Evolutionary conservation across 2,888 invertebrate species (phyloP).

Genomic region (Eurytoma adleriae): DNA sequence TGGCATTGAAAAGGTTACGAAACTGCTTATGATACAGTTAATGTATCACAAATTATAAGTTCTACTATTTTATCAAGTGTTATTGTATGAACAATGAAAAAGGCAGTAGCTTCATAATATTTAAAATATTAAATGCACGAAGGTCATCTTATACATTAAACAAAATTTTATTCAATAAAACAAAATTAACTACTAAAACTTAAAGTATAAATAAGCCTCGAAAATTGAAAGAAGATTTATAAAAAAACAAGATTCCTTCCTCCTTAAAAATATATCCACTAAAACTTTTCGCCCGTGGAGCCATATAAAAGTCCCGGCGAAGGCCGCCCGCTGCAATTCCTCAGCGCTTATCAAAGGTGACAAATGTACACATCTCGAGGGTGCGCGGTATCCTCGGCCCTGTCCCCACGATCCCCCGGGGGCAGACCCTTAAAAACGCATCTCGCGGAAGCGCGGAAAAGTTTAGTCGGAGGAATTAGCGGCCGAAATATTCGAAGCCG

Average conservation of each 20-base stretch:
- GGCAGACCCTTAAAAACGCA: conserved; percentile 42
- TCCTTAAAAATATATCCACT: neutral
- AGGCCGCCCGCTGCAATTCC: conserved; percentile 5
- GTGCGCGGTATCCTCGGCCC: neutral
- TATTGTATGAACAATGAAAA: no score
- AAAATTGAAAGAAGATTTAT: neutral
- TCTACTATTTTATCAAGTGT: no score
- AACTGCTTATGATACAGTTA: no score
- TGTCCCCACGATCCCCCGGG: neutral
- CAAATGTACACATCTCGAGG: conserved; percentile 30
- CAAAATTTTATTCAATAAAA: no score
- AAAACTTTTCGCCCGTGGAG: neutral
- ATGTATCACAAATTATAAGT: no score
- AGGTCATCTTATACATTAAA: no score
- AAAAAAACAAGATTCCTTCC: neutral
- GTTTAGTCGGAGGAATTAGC: conserved; percentile 39
- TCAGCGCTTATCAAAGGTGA: conserved; percentile 39
- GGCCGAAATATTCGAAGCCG: conserved; percentile 32
- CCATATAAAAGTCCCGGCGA: neutral
- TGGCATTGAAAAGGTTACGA: no score
- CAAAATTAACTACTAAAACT: no score
- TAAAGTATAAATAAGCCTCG: neutral
- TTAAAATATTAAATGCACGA: no score
- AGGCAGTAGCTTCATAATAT: no score
- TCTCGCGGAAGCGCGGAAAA: conserved; percentile 24